phyloP scores from a whole-genome alignment of 2,888 invertebrate genomes.

The Blera fallax region DNA sequence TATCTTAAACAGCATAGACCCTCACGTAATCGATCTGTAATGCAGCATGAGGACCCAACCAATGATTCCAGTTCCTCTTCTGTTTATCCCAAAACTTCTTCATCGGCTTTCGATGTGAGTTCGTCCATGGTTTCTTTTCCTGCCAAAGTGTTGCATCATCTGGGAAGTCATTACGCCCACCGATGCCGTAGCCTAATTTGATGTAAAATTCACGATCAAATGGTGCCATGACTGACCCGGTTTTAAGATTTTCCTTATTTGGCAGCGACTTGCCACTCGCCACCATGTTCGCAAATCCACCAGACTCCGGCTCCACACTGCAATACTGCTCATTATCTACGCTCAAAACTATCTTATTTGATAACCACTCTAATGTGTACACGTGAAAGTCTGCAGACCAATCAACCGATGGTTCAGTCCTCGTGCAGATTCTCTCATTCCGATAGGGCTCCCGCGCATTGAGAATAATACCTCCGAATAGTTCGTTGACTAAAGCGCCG shows the following conservation, averaged over 20 bases:
- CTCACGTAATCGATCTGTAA: conserved; percentile 79
- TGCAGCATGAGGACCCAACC: conserved; percentile 75
- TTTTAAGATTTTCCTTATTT: conserved; percentile 78
- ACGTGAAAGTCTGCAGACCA: conserved; percentile 85
- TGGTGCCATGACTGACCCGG: conserved; percentile 84
- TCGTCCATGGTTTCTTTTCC: conserved; percentile 88
- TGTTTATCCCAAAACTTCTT: conserved; percentile 86
- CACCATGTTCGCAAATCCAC: conserved; percentile 76
- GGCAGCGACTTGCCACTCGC: conserved; percentile 75
- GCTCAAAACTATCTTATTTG: conserved; percentile 75
- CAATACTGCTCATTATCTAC: conserved; percentile 85
- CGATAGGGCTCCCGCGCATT: conserved; percentile 76
- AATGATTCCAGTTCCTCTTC: conserved; percentile 82
- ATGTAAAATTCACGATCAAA: conserved; percentile 90
- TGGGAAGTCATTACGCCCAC: conserved; percentile 88
- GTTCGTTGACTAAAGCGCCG: conserved; percentile 73
- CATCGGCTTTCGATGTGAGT: conserved; percentile 86
- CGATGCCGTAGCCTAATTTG: conserved; percentile 89
- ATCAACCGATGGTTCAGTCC: conserved; percentile 66
- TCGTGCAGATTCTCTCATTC: conserved; percentile 76
- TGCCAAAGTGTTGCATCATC: conserved; percentile 82
- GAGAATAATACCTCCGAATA: conserved; percentile 77
- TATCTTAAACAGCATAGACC: conserved; percentile 76
- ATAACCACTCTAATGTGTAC: conserved; percentile 87
- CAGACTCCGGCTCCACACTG: conserved; percentile 77